Evolutionary conservation across 2,888 invertebrate genomes (phyloP), one percentile per base, ranked within the genome.

Genomic region (Halocaridina rubra): DNA sequence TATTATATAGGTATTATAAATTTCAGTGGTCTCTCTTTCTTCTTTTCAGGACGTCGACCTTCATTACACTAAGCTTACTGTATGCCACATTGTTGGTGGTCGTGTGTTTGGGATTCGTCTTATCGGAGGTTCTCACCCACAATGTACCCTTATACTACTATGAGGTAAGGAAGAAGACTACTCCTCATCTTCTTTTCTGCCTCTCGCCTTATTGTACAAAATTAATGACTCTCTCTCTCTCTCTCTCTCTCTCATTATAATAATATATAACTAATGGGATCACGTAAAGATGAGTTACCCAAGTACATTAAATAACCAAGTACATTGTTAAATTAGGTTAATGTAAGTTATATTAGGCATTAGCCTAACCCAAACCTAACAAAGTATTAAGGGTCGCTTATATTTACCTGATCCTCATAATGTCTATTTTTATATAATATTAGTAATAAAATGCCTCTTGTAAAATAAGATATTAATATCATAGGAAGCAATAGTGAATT

Each of bases 1-100:
- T 80, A 53, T 71, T 13, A 33, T 10, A 33, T n/a, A 5, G 4
- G n/a, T 19, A 19, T 24, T 3, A 3, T 19, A 3, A n/a, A 1
- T 5, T 8, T 57, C 3, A 46, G 69, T 30, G 22, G 2, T 24
- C 33, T 75, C 27, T 69, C 30, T 46, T 29, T 67, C 22, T 39
- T 71, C 69, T 57, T 24, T 29, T 53, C 94, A 97, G 97, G 93
- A 97, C 97, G 89, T 97, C 97, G 90, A 93, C 97, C 90, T 97
- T 97, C 93, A 97, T 97, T 92, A 96, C 97, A 91, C 95, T 97
- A 93, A 98, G 98, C 92, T 96, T 97, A 92, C 96, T 98, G 90
- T 98, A 98, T 92, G 97, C 97, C 90, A 97, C 98, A 92, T 94
- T 98, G 88, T 93, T 98, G 91, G 95, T 98, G 89, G 97, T 98